Evolutionary conservation across 2,797 vertebrate genomes (phyloP), one percentile per base, ranked within the genome.

Genomic region (Clarias pachynema): DNA sequence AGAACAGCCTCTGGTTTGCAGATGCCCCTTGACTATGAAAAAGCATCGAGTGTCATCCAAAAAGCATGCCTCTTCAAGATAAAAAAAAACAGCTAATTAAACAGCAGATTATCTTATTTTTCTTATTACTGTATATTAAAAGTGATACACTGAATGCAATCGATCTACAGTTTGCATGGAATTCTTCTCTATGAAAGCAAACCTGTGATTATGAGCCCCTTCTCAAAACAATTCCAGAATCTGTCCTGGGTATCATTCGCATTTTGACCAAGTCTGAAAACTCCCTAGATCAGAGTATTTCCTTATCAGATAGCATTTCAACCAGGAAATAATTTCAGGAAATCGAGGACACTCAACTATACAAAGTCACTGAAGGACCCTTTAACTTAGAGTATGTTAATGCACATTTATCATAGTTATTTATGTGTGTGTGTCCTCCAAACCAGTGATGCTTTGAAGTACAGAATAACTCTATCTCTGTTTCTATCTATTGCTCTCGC

Each of bases 311-410:
- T 29, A 66, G 26, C 29, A 40, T 40, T 40, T 9, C 9, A 40
- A 37, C 24, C 37, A 44, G 2, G 34, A 40, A 44, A 44, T 22
- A 9, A 20, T 72, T 72, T 44, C 69, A 44, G 69, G 24, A 44
- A 24, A 31, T 37, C 34, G 34, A 69, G 66, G 40, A 72, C 1
- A 1, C 40, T 72, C 68, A 69, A 69, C 72, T 59, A 3, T 75
- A 56, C 20, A 31, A 57, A 31, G 5, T 40, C 22, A 72, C 9
- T 57, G 26, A 77, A 34, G 29, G 57, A 77, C 73, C 73, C n/a
- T 56, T n/a, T 62, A 15, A 63, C 5, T 40, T 18, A n/a, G n/a
- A 68, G 70, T 59, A 24, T 69, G 66, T 77, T 81, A 16, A 85
- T 57, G 70, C 49, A 68, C 62, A 59, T 15, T 60, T 24, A 12